phyloP scores from a whole-genome alignment of 2,797 vertebrate species.

The Myotis myotis region DNA sequence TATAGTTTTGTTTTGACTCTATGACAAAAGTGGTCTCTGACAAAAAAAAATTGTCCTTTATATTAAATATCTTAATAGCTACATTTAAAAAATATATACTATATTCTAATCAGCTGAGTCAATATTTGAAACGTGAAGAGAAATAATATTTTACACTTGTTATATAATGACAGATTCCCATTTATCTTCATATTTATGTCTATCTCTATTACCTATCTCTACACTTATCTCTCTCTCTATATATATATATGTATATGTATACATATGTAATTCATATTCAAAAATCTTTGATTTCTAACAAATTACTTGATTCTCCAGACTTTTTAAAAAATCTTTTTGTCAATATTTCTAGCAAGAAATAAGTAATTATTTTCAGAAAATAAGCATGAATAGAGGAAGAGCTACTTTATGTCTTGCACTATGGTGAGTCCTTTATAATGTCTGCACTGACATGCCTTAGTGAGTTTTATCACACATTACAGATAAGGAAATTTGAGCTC shows the following conservation, averaged over 20 bases:
- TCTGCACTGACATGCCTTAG: background rate
- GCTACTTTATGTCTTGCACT: background rate
- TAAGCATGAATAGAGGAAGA: background rate
- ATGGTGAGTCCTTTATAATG: background rate
- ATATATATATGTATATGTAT: no score
- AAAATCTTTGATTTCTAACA: background rate
- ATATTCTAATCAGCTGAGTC: background rate
- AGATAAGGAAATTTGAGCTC: background rate
- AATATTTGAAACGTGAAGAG: background rate
- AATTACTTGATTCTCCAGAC: background rate
- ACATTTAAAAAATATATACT: background rate
- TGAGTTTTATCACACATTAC: background rate
- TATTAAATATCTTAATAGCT: background rate
- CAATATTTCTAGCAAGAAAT: background rate
- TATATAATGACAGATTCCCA: background rate
- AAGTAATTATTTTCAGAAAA: conserved; percentile 24
- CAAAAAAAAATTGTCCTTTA: background rate
- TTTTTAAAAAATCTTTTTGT: background rate
- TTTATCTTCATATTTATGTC: background rate
- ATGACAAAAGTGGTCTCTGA: background rate
- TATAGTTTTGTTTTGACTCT: background rate
- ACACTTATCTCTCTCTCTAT: background rate
- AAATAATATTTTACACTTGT: background rate
- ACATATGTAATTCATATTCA: background rate
- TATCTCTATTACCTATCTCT: background rate